Evolutionary conservation across 2,113 vertebrate genomes (phyloP), one percentile per base, ranked within the genome.

Genomic region (Climacteris rufus): DNA sequence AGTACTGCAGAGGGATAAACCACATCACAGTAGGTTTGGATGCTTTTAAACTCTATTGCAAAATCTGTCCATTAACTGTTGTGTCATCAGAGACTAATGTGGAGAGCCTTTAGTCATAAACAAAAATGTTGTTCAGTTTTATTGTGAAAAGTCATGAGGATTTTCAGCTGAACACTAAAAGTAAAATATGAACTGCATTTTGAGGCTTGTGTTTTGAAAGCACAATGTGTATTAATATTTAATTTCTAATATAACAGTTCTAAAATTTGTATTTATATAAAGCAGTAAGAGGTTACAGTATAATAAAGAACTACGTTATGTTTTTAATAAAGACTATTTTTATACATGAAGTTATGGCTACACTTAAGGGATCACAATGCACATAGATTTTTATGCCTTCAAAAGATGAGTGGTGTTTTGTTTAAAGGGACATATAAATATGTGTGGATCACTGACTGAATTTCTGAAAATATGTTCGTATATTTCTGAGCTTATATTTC

Each of bases 211-310:
- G 68, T 87, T 90, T 93, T 88, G 75, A 92, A 89, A 93, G 40
- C 1, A 2, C 24, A n/a, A 70, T 75, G 31, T 78, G 37, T n/a
- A 96, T 97, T 93, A 97, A 96, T 96, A 94, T 96, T 96, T 96
- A 94, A 96, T 97, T 96, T 97, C 83, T 86, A 91, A 96, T 93
- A 95, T 72, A 93, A 69, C 15, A 69, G 8, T 86, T 95, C 60
- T 76, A 93, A 60, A 69, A 69, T 79, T 33, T 78, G 10, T 85
- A 65, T 93, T 95, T 91, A 66, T 87, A 87, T 69, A 90, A 86
- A 91, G 35, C 71, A 56, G 56, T 81, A 90, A 72, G 61, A 85
- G 16, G 22, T 14, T 89, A 81, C 39, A 70, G 12, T 70, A 64
- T 20, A 77, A 81, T 93, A 95, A 94, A 92, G 24, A 93, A 68